Percentiles rank a stretch among this genome's conserved stretches.
Evolutionary conservation across 2,113 vertebrate species (phyloP).

Genomic region (Bettongia penicillata): DNA sequence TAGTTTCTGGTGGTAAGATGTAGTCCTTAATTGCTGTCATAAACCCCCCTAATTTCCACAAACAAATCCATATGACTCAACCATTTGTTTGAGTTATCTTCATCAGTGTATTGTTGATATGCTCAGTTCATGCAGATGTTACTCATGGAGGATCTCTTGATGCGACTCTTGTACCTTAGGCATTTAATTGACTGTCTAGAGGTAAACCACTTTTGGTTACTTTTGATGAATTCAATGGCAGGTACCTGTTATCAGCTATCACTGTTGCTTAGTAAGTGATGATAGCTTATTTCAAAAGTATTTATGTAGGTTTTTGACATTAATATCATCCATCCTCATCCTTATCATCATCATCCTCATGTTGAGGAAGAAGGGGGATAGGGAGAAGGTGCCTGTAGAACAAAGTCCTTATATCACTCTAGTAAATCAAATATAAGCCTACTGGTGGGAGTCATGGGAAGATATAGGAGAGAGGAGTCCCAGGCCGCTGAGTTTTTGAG

Average conservation of each 20-base stretch:
- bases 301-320: not conserved
- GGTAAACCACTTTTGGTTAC: not conserved
- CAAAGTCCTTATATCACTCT: not conserved
- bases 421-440: not conserved
- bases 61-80: not conserved
- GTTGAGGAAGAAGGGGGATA: not conserved
- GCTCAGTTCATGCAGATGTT: not conserved
- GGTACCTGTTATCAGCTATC: not conserved
- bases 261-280: not conserved
- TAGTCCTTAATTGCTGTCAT: not conserved
- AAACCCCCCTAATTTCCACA: not conserved
- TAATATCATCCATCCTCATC: not conserved
- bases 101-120: not conserved
- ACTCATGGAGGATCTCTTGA: not conserved
- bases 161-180: not conserved
- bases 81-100: not conserved
- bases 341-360: not conserved
- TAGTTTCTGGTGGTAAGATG: not conserved
- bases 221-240: not conserved
- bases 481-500: not conserved
- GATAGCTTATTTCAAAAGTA: not conserved
- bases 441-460: not conserved
- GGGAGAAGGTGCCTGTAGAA: not conserved
- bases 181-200: not conserved
- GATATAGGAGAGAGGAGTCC: not conserved